Percentiles rank a stretch among this genome's conserved stretches.
These are phyloP conservation scores for Otocyon megalotis DNA, from an alignment of 2,113 vertebrate species.

Conservation along the genomic window DNA sequence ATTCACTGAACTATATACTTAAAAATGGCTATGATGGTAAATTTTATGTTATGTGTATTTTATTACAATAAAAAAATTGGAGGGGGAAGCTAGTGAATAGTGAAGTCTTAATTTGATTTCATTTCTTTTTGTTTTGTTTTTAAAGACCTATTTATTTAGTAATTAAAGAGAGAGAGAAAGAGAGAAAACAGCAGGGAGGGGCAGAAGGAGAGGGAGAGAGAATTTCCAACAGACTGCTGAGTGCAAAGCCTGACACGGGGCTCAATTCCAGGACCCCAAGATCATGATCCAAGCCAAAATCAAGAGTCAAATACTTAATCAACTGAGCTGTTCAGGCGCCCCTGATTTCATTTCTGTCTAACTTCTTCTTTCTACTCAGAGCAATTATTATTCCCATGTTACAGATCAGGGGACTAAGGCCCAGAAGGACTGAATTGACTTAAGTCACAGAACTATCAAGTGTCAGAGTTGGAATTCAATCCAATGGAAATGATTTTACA, in stretches of 20 bases:
- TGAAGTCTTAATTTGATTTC: neutral
- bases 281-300: neutral
- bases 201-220: neutral
- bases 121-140: neutral
- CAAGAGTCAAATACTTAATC: neutral
- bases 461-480: conserved; percentile 18
- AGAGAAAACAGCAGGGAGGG: no score
- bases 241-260: neutral
- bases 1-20: neutral
- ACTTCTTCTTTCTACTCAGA: conserved; percentile 21
- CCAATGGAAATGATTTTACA: neutral
- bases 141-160: neutral
- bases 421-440: neutral
- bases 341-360: conserved; percentile 21
- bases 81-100: neutral
- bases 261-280: neutral
- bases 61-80: neutral
- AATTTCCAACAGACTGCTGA: neutral
- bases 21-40: conserved; percentile 26
- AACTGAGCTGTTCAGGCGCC: neutral
- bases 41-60: neutral
- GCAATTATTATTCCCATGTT: neutral
- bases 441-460: conserved; percentile 3
- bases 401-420: neutral
- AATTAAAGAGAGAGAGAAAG: neutral